Percentiles rank a stretch among this genome's conserved stretches.
Evolutionary conservation across 2,113 vertebrate species (phyloP).

Genomic region (Passer domesticus): DNA sequence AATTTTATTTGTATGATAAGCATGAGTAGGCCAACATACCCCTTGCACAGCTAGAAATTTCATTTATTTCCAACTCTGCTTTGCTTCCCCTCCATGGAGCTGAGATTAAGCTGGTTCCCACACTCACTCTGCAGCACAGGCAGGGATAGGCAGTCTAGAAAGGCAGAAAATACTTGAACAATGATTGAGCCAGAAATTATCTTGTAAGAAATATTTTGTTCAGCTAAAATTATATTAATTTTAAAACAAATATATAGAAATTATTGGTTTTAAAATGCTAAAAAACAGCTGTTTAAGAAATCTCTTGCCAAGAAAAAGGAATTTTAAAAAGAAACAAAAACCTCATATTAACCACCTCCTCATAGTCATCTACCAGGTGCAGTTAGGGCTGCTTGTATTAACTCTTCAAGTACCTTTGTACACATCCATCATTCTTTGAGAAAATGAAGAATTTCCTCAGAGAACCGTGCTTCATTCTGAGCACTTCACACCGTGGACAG

Average conservation of each 20-base stretch:
- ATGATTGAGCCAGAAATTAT: neutral
- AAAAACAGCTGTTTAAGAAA: neutral
- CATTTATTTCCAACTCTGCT: neutral
- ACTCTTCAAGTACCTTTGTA: neutral
- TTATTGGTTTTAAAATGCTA: neutral
- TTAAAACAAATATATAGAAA: neutral
- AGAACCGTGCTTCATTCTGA: neutral
- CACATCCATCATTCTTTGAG: neutral
- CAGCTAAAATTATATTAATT: neutral
- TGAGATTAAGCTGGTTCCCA: neutral
- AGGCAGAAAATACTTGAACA: neutral
- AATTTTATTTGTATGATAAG: neutral
- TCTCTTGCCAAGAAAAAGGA: neutral
- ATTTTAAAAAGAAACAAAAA: neutral
- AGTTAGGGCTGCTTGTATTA: neutral
- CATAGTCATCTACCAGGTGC: neutral
- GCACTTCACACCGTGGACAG: neutral
- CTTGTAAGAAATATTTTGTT: neutral
- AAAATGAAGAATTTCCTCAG: neutral
- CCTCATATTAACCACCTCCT: fast-evolving
- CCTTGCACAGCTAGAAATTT: neutral
- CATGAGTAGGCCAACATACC: neutral
- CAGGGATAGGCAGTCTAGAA: neutral
- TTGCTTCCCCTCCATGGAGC: neutral
- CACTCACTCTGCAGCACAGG: neutral